Evolutionary conservation across 2,888 invertebrate genomes (phyloP).

Genomic region (Lithodes maja): DNA sequence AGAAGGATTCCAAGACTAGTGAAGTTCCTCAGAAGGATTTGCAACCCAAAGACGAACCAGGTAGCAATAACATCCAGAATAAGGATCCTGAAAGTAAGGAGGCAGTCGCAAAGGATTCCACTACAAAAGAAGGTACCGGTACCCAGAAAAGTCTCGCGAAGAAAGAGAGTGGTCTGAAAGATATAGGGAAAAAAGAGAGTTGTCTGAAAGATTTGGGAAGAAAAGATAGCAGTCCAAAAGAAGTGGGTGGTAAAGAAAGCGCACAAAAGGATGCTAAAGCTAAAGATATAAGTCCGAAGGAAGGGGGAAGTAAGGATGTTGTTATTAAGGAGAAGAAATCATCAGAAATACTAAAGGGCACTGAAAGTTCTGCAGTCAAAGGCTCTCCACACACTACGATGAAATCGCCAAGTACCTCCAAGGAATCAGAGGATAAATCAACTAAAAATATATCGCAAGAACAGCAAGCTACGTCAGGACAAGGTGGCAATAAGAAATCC

Average conservation of each 20-base stretch:
- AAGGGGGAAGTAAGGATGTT: not conserved
- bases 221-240: not conserved
- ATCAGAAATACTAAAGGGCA: not conserved
- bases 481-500: not conserved
- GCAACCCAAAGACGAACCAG: not conserved
- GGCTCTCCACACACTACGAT: not conserved
- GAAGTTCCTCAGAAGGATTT: not conserved
- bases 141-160: not conserved
- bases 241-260: not conserved
- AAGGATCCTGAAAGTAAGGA: not conserved
- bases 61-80: not conserved
- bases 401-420: not conserved
- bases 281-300: not conserved
- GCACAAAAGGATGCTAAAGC: not conserved
- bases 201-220: not conserved
- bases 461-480: slow-evolving; percentile 6
- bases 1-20: not conserved
- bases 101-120: not conserved
- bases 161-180: not conserved
- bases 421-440: slow-evolving; percentile 1
- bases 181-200: not conserved
- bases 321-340: not conserved
- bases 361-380: not conserved
- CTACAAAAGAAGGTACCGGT: not conserved
- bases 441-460: not conserved